Percentiles rank a stretch among this genome's conserved stretches.
These are phyloP conservation scores for Diacarnus erythraeanus DNA, from an alignment of 37 sponge, comb jelly and placozoan genomes.

Conservation along the genomic window DNA sequence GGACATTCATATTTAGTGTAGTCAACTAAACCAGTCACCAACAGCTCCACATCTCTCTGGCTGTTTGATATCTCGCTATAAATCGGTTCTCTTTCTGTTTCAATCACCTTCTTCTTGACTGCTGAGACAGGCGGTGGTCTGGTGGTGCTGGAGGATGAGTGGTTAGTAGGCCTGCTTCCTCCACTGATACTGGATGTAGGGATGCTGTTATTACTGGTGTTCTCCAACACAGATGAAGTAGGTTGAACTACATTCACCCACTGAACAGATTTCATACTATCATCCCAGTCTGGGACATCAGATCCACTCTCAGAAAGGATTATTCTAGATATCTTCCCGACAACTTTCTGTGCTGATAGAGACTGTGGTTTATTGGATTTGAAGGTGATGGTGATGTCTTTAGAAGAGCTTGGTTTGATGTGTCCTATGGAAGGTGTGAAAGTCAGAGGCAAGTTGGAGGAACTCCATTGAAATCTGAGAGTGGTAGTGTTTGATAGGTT, in stretches of 20 bases:
- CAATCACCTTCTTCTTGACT: slow-evolving; percentile 60
- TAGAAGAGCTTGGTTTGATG: slow-evolving; percentile 80
- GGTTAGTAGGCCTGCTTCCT: neutral
- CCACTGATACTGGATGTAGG: neutral
- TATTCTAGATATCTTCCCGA: slow-evolving; percentile 72
- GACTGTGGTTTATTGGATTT: slow-evolving; percentile 53
- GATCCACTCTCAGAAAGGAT: slow-evolving; percentile 54
- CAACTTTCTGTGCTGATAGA: slow-evolving; percentile 29
- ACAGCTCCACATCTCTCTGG: slow-evolving; percentile 66
- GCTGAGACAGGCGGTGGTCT: neutral
- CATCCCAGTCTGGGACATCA: slow-evolving; percentile 96
- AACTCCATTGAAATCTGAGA: slow-evolving; percentile 73
- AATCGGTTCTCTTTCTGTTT: slow-evolving; percentile 89
- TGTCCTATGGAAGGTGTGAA: slow-evolving; percentile 88
- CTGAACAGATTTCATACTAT: slow-evolving; percentile 81
- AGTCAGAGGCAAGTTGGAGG: no score
- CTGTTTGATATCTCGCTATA: slow-evolving; percentile 76
- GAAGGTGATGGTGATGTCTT: slow-evolving; percentile 86
- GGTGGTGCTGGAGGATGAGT: neutral
- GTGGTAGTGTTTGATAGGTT: slow-evolving; percentile 72
- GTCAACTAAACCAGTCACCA: slow-evolving; percentile 64
- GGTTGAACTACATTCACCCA: slow-evolving; percentile 72
- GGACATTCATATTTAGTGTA: slow-evolving; percentile 74
- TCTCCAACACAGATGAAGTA: neutral
- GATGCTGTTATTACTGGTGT: neutral